phyloP scores from a whole-genome alignment of 2,113 vertebrate genomes.

The Rostratula benghalensis region DNA sequence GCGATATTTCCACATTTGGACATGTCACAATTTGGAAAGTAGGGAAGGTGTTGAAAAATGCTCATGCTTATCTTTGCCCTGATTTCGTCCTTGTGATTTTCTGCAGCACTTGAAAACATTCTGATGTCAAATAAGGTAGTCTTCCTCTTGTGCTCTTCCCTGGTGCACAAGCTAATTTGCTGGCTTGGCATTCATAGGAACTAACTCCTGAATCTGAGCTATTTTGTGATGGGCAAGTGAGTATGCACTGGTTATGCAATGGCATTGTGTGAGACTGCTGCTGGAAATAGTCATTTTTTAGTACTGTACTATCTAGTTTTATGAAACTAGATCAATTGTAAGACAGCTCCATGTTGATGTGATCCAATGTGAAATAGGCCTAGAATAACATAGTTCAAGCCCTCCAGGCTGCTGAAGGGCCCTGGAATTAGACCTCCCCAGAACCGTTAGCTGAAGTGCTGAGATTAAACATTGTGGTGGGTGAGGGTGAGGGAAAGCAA shows the following conservation, averaged over 20 bases:
- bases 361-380: neutral
- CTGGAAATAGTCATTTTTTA: neutral
- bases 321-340: neutral
- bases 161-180: neutral
- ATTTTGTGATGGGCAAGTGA: neutral
- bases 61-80: accelerated
- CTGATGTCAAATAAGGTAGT: neutral
- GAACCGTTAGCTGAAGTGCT: neutral
- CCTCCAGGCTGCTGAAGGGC: neutral
- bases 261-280: neutral
- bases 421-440: neutral
- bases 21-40: neutral
- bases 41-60: neutral
- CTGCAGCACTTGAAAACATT: neutral
- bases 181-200: neutral
- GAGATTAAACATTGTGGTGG: neutral
- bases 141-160: neutral
- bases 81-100: neutral
- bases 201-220: neutral
- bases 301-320: neutral
- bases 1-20: neutral
- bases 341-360: neutral
- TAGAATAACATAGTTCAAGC: neutral
- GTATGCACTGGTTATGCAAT: neutral
- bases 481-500: neutral